Base-by-base conservation (phyloP, 2,888 invertebrate species). In the Aethes cnicana region DNA sequence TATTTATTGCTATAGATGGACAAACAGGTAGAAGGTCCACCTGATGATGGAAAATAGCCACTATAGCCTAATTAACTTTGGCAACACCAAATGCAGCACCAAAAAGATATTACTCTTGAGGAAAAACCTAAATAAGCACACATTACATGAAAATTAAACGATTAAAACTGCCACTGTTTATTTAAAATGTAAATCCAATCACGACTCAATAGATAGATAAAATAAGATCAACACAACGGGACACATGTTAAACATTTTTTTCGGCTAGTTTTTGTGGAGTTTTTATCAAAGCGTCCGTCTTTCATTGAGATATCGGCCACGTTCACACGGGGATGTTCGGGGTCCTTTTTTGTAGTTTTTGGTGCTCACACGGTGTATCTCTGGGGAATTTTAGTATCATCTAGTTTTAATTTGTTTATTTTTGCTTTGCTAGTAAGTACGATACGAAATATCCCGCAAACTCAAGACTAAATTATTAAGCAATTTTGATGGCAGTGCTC, bases 211-310 rank as follows among this genome's bases (percentile, higher is more conserved):
- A 20, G 11, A 28, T 21, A 50, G 21, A 30, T 43, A 32, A 32
- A 32, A 20, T 14, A 37, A 32, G n/a, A 18, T 30, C 8, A 37
- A 43, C 43, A 32, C 37, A 37, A 16, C 16, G 37, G 44, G 32
- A 50, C 50, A 50, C 50, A 44, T 50, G 50, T 50, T 36, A 9
- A 37, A 37, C 43, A 44, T 44, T 50, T 50, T 37, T 50, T 50
- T 4, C 17, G 1, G 28, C 36, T n/a, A n/a, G n/a, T 50, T 49
- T 43, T 49, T 36, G 36, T 50, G 1, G 9, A 21, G 50, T 44
- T 50, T 50, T 37, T 50, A 50, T 44, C 43, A 30, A 36, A 30
- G 12, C 21, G 3, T 11, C 42, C 23, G 30, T 32, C 50, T 44
- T 50, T 43, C 50, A 50, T 50, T 50, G 50, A 50, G 50, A 50